Evolutionary conservation across 1,140 invertebrate species (phyloP).

Genomic region (Cotesia vestalis): DNA sequence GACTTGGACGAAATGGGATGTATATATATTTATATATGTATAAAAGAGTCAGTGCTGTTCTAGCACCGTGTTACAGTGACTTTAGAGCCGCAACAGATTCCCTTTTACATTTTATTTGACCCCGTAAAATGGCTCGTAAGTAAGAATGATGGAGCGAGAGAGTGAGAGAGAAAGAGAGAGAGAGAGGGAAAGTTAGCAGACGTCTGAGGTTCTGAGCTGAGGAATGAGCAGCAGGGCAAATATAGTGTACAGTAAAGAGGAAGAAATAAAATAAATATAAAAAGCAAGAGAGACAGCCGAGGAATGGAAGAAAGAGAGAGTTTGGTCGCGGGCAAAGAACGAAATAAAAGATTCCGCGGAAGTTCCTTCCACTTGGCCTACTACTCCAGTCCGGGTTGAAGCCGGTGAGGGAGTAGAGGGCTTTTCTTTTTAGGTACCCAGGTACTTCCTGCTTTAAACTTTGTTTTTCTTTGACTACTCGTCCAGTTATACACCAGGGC

Average conservation of each 20-base stretch:
- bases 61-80: slow-evolving; percentile 40
- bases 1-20: not conserved
- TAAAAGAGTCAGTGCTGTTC: not conserved
- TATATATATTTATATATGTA: no score
- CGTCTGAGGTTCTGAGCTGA: not conserved
- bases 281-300: no score
- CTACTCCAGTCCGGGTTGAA: slow-evolving; percentile 57
- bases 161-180: not conserved
- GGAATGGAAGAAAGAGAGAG: slow-evolving; percentile 26
- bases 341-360: slow-evolving; percentile 53
- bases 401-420: slow-evolving; percentile 44
- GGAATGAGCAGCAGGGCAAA: slow-evolving; percentile 9
- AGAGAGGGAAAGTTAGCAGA: not conserved
- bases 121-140: slow-evolving; percentile 18
- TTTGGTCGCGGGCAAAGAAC: slow-evolving; percentile 48
- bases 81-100: slow-evolving; percentile 44
- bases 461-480: slow-evolving; percentile 55
- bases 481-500: slow-evolving; percentile 27
- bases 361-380: slow-evolving; percentile 62
- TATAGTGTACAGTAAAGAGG: not conserved
- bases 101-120: slow-evolving; percentile 46
- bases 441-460: slow-evolving; percentile 55
- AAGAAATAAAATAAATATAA: not conserved
- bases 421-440: slow-evolving; percentile 56
- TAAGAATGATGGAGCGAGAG: not conserved